Conservation (phyloP, 2,113 vertebrate species). For the Himantopus leucocephalus region DNA sequence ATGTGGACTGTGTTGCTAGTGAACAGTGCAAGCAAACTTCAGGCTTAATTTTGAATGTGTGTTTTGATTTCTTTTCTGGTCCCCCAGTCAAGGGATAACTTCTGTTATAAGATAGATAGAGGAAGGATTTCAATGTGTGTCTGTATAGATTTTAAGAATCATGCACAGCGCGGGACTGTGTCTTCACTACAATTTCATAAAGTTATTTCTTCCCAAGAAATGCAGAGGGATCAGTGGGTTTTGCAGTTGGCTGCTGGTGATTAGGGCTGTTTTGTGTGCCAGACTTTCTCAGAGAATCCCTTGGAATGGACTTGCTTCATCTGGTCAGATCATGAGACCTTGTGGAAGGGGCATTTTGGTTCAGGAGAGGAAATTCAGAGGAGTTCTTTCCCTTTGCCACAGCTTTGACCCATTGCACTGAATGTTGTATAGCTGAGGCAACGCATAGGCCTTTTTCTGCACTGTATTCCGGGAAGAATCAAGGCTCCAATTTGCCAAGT, state of each 20-base stretch:
- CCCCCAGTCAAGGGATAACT: neutral
- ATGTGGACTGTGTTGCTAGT: neutral
- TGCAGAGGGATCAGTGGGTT: neutral
- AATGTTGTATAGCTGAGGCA: neutral
- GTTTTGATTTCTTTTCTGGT: neutral
- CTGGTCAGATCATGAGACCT: neutral
- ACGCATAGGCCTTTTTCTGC: neutral
- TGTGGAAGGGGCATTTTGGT: neutral
- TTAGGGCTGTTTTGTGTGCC: neutral
- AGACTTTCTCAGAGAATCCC: neutral
- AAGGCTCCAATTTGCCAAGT: neutral
- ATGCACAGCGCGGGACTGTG: neutral
- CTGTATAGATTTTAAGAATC: neutral
- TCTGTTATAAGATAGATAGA: neutral
- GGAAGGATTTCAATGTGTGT: neutral
- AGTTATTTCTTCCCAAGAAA: neutral
- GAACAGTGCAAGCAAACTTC: neutral
- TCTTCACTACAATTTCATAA: neutral
- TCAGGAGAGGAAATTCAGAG: neutral
- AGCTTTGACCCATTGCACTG: neutral
- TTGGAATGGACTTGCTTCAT: neutral
- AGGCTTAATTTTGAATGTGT: neutral
- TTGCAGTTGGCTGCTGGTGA: neutral
- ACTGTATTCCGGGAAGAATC: neutral
- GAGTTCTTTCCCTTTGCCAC: neutral